These are phyloP conservation scores for Rhodinocichla rosea DNA, from an alignment of 2,113 vertebrate species.

Conservation along the genomic window DNA sequence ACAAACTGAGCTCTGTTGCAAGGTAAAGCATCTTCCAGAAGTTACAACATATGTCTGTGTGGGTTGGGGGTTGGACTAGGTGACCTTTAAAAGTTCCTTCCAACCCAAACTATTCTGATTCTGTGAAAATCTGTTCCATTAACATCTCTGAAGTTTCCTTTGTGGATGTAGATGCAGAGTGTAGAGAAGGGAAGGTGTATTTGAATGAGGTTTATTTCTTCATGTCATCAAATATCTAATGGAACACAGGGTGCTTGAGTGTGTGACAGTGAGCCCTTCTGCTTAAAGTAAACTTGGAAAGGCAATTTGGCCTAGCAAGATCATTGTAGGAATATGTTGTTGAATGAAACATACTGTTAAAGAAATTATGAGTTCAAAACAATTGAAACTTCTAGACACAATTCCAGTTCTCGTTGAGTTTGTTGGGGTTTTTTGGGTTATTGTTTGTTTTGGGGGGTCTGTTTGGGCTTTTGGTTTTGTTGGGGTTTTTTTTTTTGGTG, in stretches of 20 bases:
- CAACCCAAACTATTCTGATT: background rate
- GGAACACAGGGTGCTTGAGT: background rate
- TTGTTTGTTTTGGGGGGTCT: background rate
- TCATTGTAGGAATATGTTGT: background rate
- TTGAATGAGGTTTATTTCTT: background rate
- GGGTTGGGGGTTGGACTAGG: background rate
- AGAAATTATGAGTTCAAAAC: background rate
- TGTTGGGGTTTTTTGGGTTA: fast-evolving
- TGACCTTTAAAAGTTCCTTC: background rate
- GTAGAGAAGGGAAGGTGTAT: background rate
- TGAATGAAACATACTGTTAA: background rate
- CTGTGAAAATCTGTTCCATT: background rate
- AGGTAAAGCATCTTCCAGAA: background rate
- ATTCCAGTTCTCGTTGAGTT: background rate
- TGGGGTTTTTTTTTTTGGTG: background rate
- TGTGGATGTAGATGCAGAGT: background rate
- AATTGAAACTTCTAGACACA: background rate
- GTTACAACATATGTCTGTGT: fast-evolving
- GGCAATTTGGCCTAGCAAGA: background rate
- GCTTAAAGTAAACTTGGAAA: background rate
- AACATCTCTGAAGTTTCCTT: background rate
- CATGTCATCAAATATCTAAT: background rate
- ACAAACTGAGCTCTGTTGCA: background rate
- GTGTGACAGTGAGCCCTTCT: background rate
- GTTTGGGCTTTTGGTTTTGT: background rate